Evolutionary conservation across 1,140 invertebrate species (phyloP).

Genomic region (Eubasilissa regina): DNA sequence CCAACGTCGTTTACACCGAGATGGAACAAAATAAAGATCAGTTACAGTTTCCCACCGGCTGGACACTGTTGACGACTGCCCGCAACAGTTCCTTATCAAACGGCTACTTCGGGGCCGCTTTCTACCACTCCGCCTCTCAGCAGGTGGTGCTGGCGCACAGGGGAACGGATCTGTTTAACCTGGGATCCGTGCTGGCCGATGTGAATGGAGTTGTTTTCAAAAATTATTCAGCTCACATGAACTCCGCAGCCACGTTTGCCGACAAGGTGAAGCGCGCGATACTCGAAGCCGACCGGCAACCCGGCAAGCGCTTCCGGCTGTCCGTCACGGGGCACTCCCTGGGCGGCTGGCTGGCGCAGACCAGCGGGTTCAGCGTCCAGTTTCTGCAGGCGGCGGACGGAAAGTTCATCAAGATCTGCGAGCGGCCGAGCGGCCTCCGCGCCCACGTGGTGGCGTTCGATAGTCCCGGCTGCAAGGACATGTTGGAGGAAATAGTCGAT

Average conservation of each 20-base stretch:
- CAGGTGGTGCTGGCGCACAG: slow-evolving; percentile 20
- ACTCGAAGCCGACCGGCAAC: neutral
- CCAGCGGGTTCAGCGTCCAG: neutral
- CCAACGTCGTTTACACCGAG: too few relatives aligned
- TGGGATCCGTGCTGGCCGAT: too few relatives aligned
- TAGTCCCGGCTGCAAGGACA: neutral
- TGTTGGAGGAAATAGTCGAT: neutral
- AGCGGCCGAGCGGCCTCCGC: neutral
- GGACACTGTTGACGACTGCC: too few relatives aligned
- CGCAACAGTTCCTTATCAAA: too few relatives aligned
- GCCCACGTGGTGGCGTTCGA: neutral
- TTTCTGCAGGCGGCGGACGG: neutral
- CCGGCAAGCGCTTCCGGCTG: neutral
- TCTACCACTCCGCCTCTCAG: neutral
- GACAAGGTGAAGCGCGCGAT: neutral
- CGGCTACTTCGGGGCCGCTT: too few relatives aligned
- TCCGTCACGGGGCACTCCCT: slow-evolving; percentile 14
- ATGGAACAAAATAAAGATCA: too few relatives aligned
- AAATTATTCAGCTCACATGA: neutral
- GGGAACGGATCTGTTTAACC: too few relatives aligned
- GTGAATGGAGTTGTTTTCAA: neutral
- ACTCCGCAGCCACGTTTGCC: too few relatives aligned
- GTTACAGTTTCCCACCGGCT: neutral
- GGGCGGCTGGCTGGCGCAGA: too few relatives aligned
- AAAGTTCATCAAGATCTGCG: neutral